A percentile compares a stretch with the other conserved stretches of the same genome.
phyloP scores from a whole-genome alignment of 2,888 invertebrate species.

The Dasypolia templi region DNA sequence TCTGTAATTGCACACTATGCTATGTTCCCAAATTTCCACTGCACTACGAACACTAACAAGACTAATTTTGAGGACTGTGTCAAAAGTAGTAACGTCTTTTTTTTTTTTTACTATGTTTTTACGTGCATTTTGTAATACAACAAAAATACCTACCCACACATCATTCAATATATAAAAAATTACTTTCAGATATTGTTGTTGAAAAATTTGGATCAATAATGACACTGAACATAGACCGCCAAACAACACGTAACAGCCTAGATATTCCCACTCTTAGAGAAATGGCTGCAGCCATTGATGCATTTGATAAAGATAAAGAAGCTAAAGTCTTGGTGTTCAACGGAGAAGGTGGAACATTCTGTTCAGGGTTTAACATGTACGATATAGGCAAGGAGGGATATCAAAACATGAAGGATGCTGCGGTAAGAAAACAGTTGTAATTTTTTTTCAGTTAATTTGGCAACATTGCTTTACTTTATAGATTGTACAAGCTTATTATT shows the following conservation, averaged over 20 bases:
- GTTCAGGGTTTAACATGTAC: conserved; percentile 96
- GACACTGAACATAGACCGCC: conserved; percentile 96
- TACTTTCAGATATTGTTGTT: conserved; percentile 84
- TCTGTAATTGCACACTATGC: neutral
- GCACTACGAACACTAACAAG: too few relatives aligned
- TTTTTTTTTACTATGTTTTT: neutral
- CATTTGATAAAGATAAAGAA: conserved; percentile 94
- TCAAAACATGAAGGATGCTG: conserved; percentile 81
- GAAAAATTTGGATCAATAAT: conserved; percentile 92
- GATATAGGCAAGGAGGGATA: conserved; percentile 91
- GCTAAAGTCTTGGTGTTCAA: conserved; percentile 94
- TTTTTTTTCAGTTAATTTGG: neutral
- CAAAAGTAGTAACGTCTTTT: too few relatives aligned
- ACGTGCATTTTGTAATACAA: neutral
- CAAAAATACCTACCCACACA: neutral
- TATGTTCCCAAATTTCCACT: neutral
- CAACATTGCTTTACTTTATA: neutral
- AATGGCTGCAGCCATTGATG: conserved; percentile 93
- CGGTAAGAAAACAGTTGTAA: conserved; percentile 77
- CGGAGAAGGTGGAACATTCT: conserved; percentile 98
- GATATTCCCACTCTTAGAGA: conserved; percentile 92
- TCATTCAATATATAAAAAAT: neutral
- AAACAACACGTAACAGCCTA: conserved; percentile 95
- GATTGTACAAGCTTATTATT: neutral
- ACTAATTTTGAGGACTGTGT: neutral